These are phyloP conservation scores for Glareola pratincola DNA, from an alignment of 2,113 vertebrate species.

Conservation along the genomic window DNA sequence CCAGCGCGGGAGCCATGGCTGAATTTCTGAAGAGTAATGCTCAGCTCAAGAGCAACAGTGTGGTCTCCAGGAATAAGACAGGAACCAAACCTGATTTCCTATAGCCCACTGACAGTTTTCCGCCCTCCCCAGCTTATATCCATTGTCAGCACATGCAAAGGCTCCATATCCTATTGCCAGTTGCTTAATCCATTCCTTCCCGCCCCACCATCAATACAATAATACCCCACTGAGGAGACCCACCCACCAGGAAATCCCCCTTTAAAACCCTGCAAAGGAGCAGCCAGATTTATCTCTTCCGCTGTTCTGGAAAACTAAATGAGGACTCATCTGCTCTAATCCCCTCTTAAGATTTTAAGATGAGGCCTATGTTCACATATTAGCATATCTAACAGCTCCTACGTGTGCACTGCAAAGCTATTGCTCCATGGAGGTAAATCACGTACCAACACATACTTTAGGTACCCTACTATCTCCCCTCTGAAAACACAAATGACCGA, in stretches of 20 bases:
- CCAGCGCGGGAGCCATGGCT: not conserved
- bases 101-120: not conserved
- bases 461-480: not conserved
- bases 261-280: conserved; percentile 44
- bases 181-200: conserved; percentile 50
- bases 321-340: conserved; percentile 56
- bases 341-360: conserved; percentile 16
- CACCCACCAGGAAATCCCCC: conserved; percentile 52
- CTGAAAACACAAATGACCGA: not conserved
- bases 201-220: not conserved
- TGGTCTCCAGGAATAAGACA: not conserved
- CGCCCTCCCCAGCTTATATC: not conserved
- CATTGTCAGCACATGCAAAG: conserved; percentile 1
- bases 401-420: not conserved
- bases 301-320: conserved; percentile 2
- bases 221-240: conserved; percentile 36
- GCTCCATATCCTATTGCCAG: not conserved
- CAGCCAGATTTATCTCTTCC: conserved; percentile 35
- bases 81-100: not conserved
- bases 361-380: not conserved
- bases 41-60: not conserved
- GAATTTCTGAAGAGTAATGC: not conserved
- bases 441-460: not conserved
- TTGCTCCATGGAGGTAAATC: not conserved
- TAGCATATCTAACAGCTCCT: conserved; percentile 38